phyloP scores from a whole-genome alignment of 2,113 vertebrate genomes.

The Haemorhous mexicanus region DNA sequence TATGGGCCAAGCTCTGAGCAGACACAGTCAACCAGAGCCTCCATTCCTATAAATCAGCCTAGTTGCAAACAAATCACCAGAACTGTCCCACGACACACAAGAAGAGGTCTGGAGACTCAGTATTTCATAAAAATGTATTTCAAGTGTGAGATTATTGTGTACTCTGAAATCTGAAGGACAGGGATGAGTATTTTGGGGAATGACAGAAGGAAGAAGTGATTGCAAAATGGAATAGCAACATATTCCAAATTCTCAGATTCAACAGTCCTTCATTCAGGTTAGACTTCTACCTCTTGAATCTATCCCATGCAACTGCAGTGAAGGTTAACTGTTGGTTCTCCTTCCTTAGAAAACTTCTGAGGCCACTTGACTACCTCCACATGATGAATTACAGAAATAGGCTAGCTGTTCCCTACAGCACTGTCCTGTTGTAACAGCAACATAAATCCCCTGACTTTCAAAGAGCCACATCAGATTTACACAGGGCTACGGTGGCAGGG shows the following conservation, averaged over 20 bases:
- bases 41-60: not conserved
- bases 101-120: not conserved
- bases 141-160: not conserved
- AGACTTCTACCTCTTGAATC: not conserved
- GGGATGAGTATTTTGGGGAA: not conserved
- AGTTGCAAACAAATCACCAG: not conserved
- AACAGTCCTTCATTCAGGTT: not conserved
- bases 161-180: not conserved
- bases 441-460: not conserved
- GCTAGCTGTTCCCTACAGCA: not conserved
- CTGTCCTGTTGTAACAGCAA: not conserved
- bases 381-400: not conserved
- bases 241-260: not conserved
- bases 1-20: not conserved
- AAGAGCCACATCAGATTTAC: not conserved
- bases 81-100: not conserved
- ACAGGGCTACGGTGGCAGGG: not conserved
- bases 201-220: not conserved
- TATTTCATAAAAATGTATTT: not conserved
- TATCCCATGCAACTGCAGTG: not conserved
- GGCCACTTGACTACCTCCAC: not conserved
- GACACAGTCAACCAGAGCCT: not conserved
- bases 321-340: accelerated
- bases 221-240: not conserved
- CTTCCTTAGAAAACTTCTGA: not conserved